Evolutionary conservation across 2,888 invertebrate genomes (phyloP).

Genomic region (Parthenolecanium corni): DNA sequence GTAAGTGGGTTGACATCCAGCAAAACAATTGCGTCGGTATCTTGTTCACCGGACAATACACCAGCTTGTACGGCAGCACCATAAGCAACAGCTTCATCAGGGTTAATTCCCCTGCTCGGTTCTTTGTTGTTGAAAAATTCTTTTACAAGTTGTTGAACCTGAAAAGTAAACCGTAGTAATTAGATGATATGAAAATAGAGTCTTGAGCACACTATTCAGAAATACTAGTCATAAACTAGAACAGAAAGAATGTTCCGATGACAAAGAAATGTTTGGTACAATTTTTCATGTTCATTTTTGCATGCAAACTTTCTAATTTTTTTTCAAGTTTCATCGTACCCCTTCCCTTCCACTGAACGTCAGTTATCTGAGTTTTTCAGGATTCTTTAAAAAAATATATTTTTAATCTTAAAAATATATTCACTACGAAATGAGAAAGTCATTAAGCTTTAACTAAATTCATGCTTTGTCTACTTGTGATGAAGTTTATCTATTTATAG

Average conservation of each 20-base stretch:
- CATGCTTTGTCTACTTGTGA: too few species aligned
- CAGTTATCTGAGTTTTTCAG: too few species aligned
- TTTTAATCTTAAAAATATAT: too few species aligned
- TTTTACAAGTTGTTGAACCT: slow-evolving; percentile 74
- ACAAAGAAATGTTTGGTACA: too few species aligned
- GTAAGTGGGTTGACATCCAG: slow-evolving; percentile 97
- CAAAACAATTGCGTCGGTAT: slow-evolving; percentile 89
- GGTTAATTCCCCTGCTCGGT: slow-evolving; percentile 94
- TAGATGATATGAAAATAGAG: not conserved
- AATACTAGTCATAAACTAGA: not conserved
- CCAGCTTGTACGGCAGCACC: slow-evolving; percentile 98
- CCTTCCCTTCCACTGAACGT: too few species aligned
- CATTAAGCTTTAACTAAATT: too few species aligned
- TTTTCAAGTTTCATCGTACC: too few species aligned
- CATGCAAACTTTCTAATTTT: too few species aligned
- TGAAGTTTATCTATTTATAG: not conserved
- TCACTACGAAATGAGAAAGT: too few species aligned
- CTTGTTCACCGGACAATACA: slow-evolving; percentile 93
- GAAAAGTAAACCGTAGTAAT: not conserved
- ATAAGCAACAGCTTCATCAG: slow-evolving; percentile 97
- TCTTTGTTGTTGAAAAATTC: slow-evolving; percentile 97
- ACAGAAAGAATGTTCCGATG: not conserved
- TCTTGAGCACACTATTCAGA: not conserved
- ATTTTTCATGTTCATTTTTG: too few species aligned
- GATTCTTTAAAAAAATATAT: too few species aligned